Percentiles rank a stretch among this genome's conserved stretches.
Conservation (phyloP, 2,888 invertebrate genomes). For the Parnassius glacialis region DNA sequence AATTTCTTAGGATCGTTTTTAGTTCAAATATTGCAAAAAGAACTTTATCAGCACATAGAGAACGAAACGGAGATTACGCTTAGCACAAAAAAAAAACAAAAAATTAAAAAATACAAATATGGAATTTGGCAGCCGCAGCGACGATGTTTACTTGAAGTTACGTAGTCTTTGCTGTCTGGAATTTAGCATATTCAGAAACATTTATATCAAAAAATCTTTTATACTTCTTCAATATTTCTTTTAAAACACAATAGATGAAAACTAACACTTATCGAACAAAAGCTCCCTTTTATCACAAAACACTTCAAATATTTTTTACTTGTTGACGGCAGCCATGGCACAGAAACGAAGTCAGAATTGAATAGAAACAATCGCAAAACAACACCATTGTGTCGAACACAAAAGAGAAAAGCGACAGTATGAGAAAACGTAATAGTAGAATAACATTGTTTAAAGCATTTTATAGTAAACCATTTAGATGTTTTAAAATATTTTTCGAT, state of each 20-base stretch:
- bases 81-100: too few relatives aligned
- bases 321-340: conserved; percentile 10
- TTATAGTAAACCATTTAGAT: not conserved
- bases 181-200: too few relatives aligned
- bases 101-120: too few relatives aligned
- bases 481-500: not conserved
- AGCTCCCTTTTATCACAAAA: conserved; percentile 4
- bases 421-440: not conserved
- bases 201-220: too few relatives aligned
- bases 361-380: conserved; percentile 7
- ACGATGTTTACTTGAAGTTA: too few relatives aligned
- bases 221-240: too few relatives aligned
- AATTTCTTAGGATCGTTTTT: too few relatives aligned
- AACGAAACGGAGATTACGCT: too few relatives aligned
- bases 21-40: too few relatives aligned
- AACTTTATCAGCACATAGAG: too few relatives aligned
- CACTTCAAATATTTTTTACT: conserved; percentile 5
- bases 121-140: too few relatives aligned
- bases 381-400: conserved; percentile 11
- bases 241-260: not conserved
- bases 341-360: conserved; percentile 10
- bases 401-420: conserved; percentile 4
- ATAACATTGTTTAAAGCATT: not conserved
- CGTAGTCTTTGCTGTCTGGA: too few relatives aligned
- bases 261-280: not conserved